Evolutionary conservation across 2,888 invertebrate species (phyloP).

Genomic region (Eustalomyia histrio): DNA sequence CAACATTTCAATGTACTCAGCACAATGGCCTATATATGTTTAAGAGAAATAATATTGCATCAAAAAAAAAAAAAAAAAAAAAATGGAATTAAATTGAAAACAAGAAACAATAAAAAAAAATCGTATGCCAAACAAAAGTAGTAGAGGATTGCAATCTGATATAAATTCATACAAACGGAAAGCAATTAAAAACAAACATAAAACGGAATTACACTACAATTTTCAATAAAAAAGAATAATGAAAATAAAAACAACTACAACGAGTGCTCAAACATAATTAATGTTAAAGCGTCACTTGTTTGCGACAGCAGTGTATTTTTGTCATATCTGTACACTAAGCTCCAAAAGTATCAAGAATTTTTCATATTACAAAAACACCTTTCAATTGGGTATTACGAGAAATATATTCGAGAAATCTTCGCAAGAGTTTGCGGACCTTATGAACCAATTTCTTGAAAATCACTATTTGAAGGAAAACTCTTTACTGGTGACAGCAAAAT

Average conservation of each 20-base stretch:
- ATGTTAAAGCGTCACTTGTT: conserved; percentile 57
- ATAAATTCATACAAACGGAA: conserved; percentile 58
- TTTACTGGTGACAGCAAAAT: no score
- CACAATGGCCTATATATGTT: conserved; percentile 33
- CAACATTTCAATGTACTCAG: conserved; percentile 24
- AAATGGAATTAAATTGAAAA: conserved; percentile 37
- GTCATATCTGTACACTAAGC: conserved; percentile 16
- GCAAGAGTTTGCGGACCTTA: no score
- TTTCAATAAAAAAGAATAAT: conserved; percentile 59
- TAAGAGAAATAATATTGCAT: conserved; percentile 33
- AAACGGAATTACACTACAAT: conserved; percentile 59
- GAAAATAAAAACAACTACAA: conserved; percentile 9
- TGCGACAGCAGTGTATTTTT: conserved; percentile 43
- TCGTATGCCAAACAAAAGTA: conserved; percentile 3
- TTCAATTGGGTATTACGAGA: no score
- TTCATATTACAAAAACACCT: no score
- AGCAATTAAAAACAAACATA: conserved; percentile 66
- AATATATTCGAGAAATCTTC: no score
- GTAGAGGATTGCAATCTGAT: conserved; percentile 48
- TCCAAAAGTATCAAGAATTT: not conserved
- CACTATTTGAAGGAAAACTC: no score
- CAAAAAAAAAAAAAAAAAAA: no score
- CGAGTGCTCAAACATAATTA: conserved; percentile 55
- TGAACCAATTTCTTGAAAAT: no score
- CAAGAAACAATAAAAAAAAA: no score